Evolutionary conservation across 2,888 invertebrate species (phyloP).

Genomic region (Torymus auratus): DNA sequence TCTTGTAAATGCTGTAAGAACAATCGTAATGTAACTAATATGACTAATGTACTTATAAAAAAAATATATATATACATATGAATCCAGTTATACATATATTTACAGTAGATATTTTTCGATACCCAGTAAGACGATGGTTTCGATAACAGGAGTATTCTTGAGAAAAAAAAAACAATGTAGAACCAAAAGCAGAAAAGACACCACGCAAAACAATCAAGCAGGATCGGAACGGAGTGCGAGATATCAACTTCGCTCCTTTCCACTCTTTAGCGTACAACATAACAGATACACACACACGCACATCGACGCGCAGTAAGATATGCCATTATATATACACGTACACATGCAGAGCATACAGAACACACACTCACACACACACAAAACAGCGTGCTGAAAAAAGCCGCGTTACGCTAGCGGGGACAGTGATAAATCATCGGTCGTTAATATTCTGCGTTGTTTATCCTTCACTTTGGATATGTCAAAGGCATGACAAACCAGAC

Average conservation of each 20-base stretch:
- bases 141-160: conserved; percentile 41
- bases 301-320: not conserved
- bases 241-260: conserved; percentile 31
- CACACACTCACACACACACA: not conserved
- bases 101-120: conserved; percentile 57
- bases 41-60: conserved; percentile 54
- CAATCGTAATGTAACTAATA: conserved; percentile 58
- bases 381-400: conserved; percentile 8
- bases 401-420: not conserved
- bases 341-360: no score
- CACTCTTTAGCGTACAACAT: not conserved
- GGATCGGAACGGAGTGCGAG: not conserved
- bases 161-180: conserved; percentile 28
- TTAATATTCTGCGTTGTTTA: conserved; percentile 13
- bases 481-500: not conserved
- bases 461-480: conserved; percentile 5
- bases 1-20: conserved; percentile 58
- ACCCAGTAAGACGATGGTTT: conserved; percentile 47
- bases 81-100: conserved; percentile 45
- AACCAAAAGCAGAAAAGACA: conserved; percentile 13
- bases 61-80: conserved; percentile 42
- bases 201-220: conserved; percentile 10
- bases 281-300: no score
- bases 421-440: conserved; percentile 47
- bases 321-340: no score